These are phyloP conservation scores for Naja naja DNA, from an alignment of 2,113 vertebrate species.

Conservation along the genomic window DNA sequence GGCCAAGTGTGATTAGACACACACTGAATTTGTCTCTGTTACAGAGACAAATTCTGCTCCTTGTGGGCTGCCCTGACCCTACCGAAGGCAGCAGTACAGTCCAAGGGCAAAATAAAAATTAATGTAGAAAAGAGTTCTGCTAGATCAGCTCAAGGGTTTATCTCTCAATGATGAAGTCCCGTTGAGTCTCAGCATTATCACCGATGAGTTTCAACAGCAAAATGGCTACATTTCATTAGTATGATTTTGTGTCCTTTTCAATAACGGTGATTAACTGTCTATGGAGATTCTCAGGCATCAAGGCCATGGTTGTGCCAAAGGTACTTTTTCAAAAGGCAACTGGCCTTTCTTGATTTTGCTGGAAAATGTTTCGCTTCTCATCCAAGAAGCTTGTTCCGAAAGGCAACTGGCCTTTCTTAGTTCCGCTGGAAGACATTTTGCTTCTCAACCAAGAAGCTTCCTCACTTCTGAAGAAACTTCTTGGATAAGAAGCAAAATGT, in stretches of 20 bases:
- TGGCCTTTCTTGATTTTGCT: too few species aligned
- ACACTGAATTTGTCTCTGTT: not conserved
- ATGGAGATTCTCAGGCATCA: not conserved
- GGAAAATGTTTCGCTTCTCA: too few species aligned
- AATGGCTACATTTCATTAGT: not conserved
- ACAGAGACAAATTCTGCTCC: not conserved
- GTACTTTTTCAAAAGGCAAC: not conserved
- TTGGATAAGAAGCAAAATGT: not conserved
- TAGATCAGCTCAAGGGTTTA: not conserved
- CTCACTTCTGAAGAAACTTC: not conserved
- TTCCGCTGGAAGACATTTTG: not conserved
- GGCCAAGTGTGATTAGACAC: not conserved
- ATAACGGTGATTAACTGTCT: not conserved
- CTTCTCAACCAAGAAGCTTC: not conserved
- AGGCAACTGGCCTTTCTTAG: not conserved
- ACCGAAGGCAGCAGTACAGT: not conserved
- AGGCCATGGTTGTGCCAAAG: not conserved
- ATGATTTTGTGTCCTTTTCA: not conserved
- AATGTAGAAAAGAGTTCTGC: not conserved
- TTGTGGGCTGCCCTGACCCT: not conserved
- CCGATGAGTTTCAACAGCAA: not conserved
- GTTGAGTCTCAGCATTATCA: not conserved
- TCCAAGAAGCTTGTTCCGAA: not conserved
- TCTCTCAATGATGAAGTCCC: not conserved
- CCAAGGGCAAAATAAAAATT: not conserved